Percentiles rank a stretch among this genome's conserved stretches.
Conservation (phyloP, 2,888 invertebrate species). For the Tenthredo distinguenda region DNA sequence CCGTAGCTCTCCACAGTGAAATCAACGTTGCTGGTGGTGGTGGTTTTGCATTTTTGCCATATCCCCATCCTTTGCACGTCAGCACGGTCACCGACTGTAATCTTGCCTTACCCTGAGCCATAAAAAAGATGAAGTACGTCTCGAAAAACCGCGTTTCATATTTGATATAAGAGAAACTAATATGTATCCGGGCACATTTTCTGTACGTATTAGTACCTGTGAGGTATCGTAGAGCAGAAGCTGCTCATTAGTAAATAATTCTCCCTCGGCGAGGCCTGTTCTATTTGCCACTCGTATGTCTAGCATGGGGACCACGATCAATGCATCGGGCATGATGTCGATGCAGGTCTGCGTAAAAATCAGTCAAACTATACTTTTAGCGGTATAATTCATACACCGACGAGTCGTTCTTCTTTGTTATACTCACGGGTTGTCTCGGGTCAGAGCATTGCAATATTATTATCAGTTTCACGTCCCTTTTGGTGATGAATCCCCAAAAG, state of each 20-base stretch:
- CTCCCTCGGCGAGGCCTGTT: constrained; percentile 30
- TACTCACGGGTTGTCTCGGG: constrained; percentile 55
- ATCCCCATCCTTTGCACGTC: constrained; percentile 72
- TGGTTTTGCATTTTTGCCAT: constrained; percentile 61
- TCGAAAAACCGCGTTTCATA: not conserved
- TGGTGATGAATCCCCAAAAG: not conserved
- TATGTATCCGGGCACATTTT: constrained; percentile 25
- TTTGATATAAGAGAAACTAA: not conserved
- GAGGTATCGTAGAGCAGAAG: constrained; percentile 63
- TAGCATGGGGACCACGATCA: not conserved
- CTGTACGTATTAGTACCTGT: constrained; percentile 60
- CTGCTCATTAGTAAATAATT: constrained; percentile 60
- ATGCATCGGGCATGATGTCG: not conserved
- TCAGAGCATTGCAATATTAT: constrained; percentile 63
- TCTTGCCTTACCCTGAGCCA: not conserved
- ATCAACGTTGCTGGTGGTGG: constrained; percentile 70
- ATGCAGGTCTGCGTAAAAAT: not conserved
- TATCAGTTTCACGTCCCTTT: not conserved
- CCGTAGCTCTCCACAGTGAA: constrained; percentile 66
- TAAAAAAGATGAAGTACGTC: not conserved
- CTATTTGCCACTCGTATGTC: not conserved
- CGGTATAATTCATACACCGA: not conserved
- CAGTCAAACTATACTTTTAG: constrained; percentile 52
- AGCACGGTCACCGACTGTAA: constrained; percentile 58
- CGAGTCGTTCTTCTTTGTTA: constrained; percentile 53